Conservation (phyloP, 2,797 vertebrate species). For the Lepilemur ruficaudatus region DNA sequence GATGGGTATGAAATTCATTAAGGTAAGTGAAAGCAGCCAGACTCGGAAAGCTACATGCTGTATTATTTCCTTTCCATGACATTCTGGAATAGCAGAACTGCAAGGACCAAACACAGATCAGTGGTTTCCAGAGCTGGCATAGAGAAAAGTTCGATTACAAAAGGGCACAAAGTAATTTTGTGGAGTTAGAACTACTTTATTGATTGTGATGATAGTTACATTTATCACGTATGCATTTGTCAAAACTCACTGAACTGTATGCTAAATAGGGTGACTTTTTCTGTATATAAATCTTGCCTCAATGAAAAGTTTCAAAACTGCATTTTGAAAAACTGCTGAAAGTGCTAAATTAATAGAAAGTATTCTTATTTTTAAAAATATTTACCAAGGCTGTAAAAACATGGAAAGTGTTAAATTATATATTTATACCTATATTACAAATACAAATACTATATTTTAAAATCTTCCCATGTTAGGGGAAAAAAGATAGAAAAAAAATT, state of each 20-base stretch:
- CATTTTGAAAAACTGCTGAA: not conserved
- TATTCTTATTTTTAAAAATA: not conserved
- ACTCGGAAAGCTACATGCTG: too few relatives aligned
- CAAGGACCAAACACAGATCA: not conserved
- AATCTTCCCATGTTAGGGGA: not conserved
- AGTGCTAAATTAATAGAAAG: not conserved
- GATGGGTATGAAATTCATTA: not conserved
- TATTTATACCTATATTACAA: not conserved
- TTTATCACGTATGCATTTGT: not conserved
- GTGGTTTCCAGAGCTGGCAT: not conserved
- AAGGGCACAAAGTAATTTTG: not conserved
- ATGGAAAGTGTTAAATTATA: not conserved
- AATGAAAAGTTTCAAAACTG: not conserved
- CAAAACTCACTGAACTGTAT: not conserved
- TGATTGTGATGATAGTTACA: not conserved
- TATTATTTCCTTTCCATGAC: not conserved
- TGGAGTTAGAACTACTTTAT: not conserved
- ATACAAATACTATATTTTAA: not conserved
- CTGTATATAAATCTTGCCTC: not conserved
- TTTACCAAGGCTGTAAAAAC: not conserved
- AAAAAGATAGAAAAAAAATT: not conserved
- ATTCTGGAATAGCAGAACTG: not conserved
- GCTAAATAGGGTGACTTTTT: not conserved
- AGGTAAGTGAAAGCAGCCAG: not conserved
- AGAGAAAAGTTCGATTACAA: not conserved